These are phyloP conservation scores for Chironex yamaguchii DNA, from an alignment of 30 jellyfish, hydroid and myxozoan species.

Conservation along the genomic window DNA sequence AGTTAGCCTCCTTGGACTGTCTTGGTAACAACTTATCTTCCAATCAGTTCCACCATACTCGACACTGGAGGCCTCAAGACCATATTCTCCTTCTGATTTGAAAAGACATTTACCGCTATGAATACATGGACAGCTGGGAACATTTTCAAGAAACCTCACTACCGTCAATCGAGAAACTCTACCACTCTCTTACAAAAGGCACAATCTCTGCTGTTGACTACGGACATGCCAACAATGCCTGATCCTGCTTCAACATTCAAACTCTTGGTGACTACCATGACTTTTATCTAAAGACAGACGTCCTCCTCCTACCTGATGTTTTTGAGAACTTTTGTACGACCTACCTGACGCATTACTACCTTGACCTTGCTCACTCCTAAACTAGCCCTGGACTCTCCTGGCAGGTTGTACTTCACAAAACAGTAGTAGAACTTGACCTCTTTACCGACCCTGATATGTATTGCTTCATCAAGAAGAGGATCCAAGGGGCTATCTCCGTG, in stretches of 20 bases:
- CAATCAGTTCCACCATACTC: conserved; percentile 1
- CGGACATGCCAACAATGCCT: conserved; percentile 48
- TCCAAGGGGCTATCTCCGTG: conserved; percentile 48
- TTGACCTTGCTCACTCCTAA: conserved; percentile 56
- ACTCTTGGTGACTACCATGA: conserved; percentile 50
- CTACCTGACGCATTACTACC: conserved; percentile 24
- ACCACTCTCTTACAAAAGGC: conserved; percentile 1
- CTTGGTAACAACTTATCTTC: conserved; percentile 42
- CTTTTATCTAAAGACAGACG: conserved; percentile 41
- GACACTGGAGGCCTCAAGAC: not conserved
- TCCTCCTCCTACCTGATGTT: conserved; percentile 58
- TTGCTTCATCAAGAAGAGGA: conserved; percentile 51
- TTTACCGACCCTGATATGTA: conserved; percentile 32
- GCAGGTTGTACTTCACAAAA: conserved; percentile 43
- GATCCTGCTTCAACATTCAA: not conserved
- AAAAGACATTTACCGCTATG: conserved; percentile 81
- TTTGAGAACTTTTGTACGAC: conserved; percentile 39
- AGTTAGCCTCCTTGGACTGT: conserved; percentile 40
- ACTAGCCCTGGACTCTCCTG: conserved; percentile 76
- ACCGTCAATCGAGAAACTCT: conserved; percentile 43
- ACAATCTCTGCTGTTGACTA: conserved; percentile 42
- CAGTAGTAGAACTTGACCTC: conserved; percentile 38
- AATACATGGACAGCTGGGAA: conserved; percentile 46
- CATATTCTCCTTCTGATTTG: conserved; percentile 29
- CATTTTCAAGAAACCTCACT: conserved; percentile 33